Evolutionary conservation across 2,888 invertebrate species (phyloP).

Genomic region (Dromius quadrimaculatus): DNA sequence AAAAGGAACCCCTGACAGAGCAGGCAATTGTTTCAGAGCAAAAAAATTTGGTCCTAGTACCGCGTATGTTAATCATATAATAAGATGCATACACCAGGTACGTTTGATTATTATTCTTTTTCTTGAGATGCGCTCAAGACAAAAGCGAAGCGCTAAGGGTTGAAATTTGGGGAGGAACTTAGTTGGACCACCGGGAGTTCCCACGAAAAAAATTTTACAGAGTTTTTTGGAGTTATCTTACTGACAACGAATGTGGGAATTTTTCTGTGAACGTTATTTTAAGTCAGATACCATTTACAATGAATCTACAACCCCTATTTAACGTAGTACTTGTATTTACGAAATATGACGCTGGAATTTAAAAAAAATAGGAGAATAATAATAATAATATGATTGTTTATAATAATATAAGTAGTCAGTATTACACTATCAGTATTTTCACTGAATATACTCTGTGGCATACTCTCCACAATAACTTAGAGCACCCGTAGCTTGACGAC

Average conservation of each 20-base stretch:
- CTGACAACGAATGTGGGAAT: too few species aligned
- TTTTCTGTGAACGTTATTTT: background rate
- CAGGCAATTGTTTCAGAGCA: constrained; percentile 5
- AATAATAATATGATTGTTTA: too few species aligned
- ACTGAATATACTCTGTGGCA: too few species aligned
- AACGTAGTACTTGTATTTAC: too few species aligned
- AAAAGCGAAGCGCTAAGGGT: constrained; percentile 3
- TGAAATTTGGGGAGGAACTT: background rate
- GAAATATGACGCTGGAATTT: too few species aligned
- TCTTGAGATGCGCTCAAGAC: background rate
- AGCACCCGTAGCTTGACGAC: too few species aligned
- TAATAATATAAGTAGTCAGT: too few species aligned
- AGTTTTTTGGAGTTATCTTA: background rate
- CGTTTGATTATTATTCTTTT: constrained; percentile 3
- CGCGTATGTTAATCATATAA: background rate
- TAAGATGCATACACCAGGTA: background rate
- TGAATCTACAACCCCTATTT: too few species aligned
- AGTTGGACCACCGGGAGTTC: background rate
- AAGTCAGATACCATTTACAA: background rate
- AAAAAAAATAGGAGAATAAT: too few species aligned
- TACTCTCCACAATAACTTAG: too few species aligned
- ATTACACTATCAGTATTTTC: too few species aligned
- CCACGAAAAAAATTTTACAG: constrained; percentile 4
- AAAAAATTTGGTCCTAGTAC: background rate
- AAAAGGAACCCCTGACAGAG: background rate